Evolutionary conservation across 1,140 invertebrate genomes (phyloP).

Genomic region (Aphelinus atriplicis): DNA sequence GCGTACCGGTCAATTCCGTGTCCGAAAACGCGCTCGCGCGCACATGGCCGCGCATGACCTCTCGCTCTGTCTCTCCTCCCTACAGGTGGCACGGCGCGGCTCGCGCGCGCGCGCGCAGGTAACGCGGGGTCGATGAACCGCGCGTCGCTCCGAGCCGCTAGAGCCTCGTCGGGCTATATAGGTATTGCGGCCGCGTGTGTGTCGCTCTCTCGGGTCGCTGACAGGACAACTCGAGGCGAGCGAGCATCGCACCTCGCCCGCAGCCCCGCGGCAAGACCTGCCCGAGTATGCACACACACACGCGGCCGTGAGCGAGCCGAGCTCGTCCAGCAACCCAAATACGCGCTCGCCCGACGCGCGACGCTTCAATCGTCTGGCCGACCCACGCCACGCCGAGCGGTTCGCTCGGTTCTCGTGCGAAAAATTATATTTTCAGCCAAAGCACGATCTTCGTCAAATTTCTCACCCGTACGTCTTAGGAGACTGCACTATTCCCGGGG

Average conservation of each 20-base stretch:
- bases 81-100: slow-evolving; percentile 46
- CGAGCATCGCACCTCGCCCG: not conserved
- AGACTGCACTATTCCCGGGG: too few species aligned
- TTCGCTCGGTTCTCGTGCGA: too few species aligned
- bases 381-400: too few species aligned
- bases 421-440: too few species aligned
- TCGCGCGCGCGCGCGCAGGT: not conserved
- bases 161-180: not conserved
- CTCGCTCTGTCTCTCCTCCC: slow-evolving; percentile 37
- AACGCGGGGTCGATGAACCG: slow-evolving; percentile 31
- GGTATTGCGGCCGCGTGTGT: not conserved
- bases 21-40: not conserved
- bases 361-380: too few species aligned
- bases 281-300: too few species aligned
- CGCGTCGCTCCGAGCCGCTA: not conserved
- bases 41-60: slow-evolving; percentile 42
- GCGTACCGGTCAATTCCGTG: too few species aligned
- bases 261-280: not conserved
- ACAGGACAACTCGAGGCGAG: not conserved
- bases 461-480: too few species aligned
- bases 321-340: too few species aligned
- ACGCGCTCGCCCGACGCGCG: too few species aligned
- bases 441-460: too few species aligned
- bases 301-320: too few species aligned
- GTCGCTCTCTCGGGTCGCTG: not conserved